A percentile compares a stretch with the other conserved stretches of the same genome.
Conservation (phyloP, 2,888 invertebrate species). For the Girardia tigrina region DNA sequence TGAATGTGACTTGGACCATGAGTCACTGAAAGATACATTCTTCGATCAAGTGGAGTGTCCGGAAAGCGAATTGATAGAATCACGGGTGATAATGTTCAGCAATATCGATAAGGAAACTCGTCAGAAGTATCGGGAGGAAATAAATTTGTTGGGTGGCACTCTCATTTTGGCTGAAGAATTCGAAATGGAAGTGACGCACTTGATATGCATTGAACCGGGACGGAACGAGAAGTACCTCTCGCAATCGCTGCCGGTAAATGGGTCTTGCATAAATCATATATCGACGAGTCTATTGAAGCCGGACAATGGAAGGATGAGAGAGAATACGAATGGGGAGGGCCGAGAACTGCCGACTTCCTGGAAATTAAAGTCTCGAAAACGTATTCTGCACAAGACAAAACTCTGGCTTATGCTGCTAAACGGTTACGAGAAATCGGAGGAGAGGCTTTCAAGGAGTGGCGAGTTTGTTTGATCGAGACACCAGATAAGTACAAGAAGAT, state of each 20-base stretch:
- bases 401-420: constrained; percentile 28
- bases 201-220: neutral
- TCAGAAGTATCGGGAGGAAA: neutral
- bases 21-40: no score
- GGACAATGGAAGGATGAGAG: constrained; percentile 53
- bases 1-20: no score
- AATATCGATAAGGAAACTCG: neutral
- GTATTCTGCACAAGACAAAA: neutral
- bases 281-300: constrained; percentile 58
- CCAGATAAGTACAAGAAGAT: constrained; percentile 56
- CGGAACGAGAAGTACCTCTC: constrained; percentile 74
- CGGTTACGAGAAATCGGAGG: constrained; percentile 31
- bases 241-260: constrained; percentile 75
- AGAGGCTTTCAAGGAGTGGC: constrained; percentile 49
- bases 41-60: no score
- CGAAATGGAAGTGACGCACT: neutral
- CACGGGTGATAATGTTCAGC: neutral
- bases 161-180: neutral
- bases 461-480: constrained; percentile 56
- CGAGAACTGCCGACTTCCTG: constrained; percentile 28
- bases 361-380: neutral
- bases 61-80: no score
- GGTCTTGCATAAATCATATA: constrained; percentile 68
- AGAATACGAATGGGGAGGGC: constrained; percentile 38
- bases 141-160: neutral